phyloP scores from a whole-genome alignment of 2,113 vertebrate species.

The Larimichthys polyactis region DNA sequence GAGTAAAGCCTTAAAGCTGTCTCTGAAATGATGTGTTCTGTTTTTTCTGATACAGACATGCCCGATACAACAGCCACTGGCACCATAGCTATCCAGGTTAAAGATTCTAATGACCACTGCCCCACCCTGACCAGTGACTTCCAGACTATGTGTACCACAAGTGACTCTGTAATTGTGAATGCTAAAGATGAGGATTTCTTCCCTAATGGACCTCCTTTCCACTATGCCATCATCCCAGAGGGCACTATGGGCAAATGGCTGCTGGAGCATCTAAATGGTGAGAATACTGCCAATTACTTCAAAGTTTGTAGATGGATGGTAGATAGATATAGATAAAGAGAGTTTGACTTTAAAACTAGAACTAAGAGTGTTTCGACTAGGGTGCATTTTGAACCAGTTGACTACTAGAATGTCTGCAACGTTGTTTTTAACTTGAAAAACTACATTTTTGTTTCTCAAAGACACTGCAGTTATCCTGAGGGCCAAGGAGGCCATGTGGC shows the following conservation, averaged over 20 bases:
- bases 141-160: conserved; percentile 81
- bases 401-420: neutral
- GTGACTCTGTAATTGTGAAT: conserved; percentile 79
- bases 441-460: conserved; percentile 30
- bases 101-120: conserved; percentile 93
- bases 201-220: conserved; percentile 88
- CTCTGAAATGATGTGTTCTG: neutral
- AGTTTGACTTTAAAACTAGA: neutral
- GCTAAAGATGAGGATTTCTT: conserved; percentile 85
- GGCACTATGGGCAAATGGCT: conserved; percentile 89
- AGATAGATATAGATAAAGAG: neutral
- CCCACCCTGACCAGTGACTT: conserved; percentile 82
- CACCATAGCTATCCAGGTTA: conserved; percentile 85
- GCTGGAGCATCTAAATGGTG: conserved; percentile 85
- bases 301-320: neutral
- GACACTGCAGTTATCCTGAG: conserved; percentile 78
- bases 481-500: conserved; percentile 54
- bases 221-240: conserved; percentile 84
- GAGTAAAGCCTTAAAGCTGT: neutral
- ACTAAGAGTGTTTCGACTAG: neutral
- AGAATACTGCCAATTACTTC: conserved; percentile 30
- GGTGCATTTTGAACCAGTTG: neutral
- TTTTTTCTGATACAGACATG: conserved; percentile 54
- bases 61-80: conserved; percentile 90
- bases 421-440: neutral